Evolutionary conservation across 2,113 vertebrate species (phyloP), one percentile per base, ranked within the genome.

Genomic region (Hystrix cristata): DNA sequence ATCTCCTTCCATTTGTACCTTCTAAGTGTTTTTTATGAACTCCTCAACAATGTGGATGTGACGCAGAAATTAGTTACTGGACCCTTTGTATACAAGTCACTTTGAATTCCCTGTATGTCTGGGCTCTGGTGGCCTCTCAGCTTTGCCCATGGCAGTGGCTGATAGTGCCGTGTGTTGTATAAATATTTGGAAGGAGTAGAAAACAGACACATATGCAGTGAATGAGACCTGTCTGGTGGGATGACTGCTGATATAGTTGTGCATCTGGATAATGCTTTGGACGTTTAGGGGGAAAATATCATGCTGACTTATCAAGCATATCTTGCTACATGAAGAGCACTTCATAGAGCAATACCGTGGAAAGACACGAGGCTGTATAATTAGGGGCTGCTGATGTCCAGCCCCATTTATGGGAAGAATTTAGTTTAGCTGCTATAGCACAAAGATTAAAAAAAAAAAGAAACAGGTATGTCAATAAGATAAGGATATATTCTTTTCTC

Each of bases 11-110:
- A 79, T 96, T 95, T 91, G 83, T 31, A 64, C 80, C 46, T 81
- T 94, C 67, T 16, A 91, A 65, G 53, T 96, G 43, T 79, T 96
- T 92, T 57, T 95, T 94, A 92, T 79, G 62, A 79, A 93, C 82
- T 71, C 48, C 12, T 55, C 92, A 96, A 60, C 55, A n/a, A 69
- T 91, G 78, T 96, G 84, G 59, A 15, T 69, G 46, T 23, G 23
- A 57, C 60, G 9, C 67, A 88, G 59, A 72, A 95, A 51, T 91
- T 90, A 62, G 34, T 51, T 69, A 5, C 43, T 21, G 7, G 9
- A 6, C 29, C 90, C 31, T 64, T 86, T 89, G 46, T 51, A n/a
- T 79, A 82, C 3, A 78, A 91, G 81, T 57, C 23, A 6, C 7
- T n/a, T 64, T 74, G 78, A 43, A 74, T 76, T 94, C 55, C 29